Conservation (phyloP, 1,140 invertebrate genomes). For the Condylostylus longicornis region DNA sequence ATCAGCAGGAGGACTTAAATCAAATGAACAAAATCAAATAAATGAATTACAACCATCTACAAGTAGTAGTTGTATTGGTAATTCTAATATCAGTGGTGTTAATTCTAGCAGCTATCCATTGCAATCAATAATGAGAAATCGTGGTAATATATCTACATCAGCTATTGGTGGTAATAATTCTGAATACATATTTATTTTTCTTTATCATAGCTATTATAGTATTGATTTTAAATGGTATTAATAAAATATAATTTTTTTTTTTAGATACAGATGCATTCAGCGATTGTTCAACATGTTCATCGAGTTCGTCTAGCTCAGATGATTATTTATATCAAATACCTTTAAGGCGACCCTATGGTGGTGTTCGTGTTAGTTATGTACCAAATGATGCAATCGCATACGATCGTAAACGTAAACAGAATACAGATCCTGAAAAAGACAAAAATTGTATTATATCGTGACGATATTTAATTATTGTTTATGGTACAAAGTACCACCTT, state of each 20-base stretch:
- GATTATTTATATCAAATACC: conserved; percentile 68
- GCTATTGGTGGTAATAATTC: no score
- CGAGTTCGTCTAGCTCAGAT: conserved; percentile 67
- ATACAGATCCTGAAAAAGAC: conserved; percentile 35
- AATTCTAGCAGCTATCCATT: no score
- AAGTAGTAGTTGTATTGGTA: neutral
- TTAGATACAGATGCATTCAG: conserved; percentile 46
- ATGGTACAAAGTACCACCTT: no score
- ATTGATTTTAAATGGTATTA: no score
- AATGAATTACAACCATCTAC: neutral
- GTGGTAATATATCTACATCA: no score
- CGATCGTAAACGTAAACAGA: conserved; percentile 46
- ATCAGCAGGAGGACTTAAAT: conserved; percentile 17
- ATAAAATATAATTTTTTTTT: no score
- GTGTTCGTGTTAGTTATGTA: conserved; percentile 75
- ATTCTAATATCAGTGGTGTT: no score
- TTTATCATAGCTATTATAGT: no score
- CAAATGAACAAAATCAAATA: conserved; percentile 5
- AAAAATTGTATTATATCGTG: conserved; percentile 58
- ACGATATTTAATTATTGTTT: conserved; percentile 22
- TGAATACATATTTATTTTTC: no score
- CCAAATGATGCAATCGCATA: conserved; percentile 74
- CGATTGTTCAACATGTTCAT: conserved; percentile 75
- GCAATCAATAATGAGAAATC: no score
- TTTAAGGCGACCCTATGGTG: conserved; percentile 63